A percentile compares a stretch with the other conserved stretches of the same genome.
phyloP scores from a whole-genome alignment of 2,797 vertebrate genomes.

The Hyperoplus lanceolatus region DNA sequence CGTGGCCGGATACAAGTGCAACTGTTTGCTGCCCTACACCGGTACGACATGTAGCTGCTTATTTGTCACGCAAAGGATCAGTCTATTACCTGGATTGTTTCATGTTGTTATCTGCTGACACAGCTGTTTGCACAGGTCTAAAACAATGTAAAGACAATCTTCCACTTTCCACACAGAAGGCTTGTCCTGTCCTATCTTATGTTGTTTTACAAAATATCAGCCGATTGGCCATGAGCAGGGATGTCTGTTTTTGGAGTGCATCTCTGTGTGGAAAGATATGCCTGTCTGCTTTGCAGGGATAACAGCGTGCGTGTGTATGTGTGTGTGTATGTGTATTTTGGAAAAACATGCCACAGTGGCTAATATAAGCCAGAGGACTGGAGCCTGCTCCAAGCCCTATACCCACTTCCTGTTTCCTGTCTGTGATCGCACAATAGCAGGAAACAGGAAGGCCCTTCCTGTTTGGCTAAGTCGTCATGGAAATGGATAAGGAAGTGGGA shows the following conservation, averaged over 20 bases:
- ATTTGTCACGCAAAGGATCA: slow-evolving; percentile 11
- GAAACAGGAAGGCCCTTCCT: slow-evolving; percentile 93
- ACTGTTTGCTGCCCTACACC: slow-evolving; percentile 94
- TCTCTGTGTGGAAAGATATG: slow-evolving; percentile 75
- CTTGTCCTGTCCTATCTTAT: slow-evolving; percentile 53
- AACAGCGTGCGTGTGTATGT: slow-evolving; percentile 52
- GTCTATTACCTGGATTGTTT: slow-evolving; percentile 19
- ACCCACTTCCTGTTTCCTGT: slow-evolving; percentile 88
- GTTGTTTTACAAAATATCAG: slow-evolving; percentile 78
- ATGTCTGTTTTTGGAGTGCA: slow-evolving; percentile 53
- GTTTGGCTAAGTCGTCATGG: slow-evolving; percentile 86
- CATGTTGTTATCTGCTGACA: slow-evolving; percentile 36
- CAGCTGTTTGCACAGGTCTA: slow-evolving; percentile 41
- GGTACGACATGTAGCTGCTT: slow-evolving; percentile 82
- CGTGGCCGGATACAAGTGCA: slow-evolving; percentile 96
- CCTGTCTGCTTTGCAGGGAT: slow-evolving; percentile 66
- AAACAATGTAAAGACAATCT: slow-evolving; percentile 34
- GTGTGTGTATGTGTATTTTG: slow-evolving; percentile 63
- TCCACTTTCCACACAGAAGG: slow-evolving; percentile 57
- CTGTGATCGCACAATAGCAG: slow-evolving; percentile 92
- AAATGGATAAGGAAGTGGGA: slow-evolving; percentile 88
- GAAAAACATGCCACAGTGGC: slow-evolving; percentile 69
- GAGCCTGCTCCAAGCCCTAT: slow-evolving; percentile 70
- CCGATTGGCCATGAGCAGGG: slow-evolving; percentile 41
- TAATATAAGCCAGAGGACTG: slow-evolving; percentile 76